These are phyloP conservation scores for Neostethus bicornis DNA, from an alignment of 2,797 vertebrate species.

Conservation along the genomic window DNA sequence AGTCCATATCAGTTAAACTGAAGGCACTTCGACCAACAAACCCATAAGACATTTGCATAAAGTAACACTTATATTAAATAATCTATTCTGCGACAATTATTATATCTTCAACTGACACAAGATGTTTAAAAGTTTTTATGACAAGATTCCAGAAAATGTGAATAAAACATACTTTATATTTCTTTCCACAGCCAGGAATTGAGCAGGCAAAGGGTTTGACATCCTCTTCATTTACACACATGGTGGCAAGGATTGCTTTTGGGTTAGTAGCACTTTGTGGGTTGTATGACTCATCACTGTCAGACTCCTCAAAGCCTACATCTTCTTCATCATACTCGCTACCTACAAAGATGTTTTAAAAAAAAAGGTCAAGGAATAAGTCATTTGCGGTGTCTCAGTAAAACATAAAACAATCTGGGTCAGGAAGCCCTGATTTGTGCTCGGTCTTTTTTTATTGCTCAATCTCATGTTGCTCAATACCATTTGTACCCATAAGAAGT, in stretches of 20 bases:
- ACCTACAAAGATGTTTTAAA: slow-evolving; percentile 74
- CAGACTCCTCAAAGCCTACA: slow-evolving; percentile 96
- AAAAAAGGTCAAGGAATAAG: not conserved
- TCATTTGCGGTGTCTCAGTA: not conserved
- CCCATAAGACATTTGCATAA: no score
- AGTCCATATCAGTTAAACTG: slow-evolving; percentile 68
- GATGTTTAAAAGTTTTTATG: not conserved
- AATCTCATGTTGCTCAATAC: no score
- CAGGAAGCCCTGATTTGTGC: slow-evolving; percentile 13
- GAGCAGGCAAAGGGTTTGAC: slow-evolving; percentile 99
- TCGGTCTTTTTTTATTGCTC: slow-evolving; percentile 19
- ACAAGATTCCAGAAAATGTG: not conserved
- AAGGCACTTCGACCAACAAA: no score
- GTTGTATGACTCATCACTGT: slow-evolving; percentile 99
- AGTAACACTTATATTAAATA: slow-evolving; percentile 22
- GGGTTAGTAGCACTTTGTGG: slow-evolving; percentile 99
- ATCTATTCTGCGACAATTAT: not conserved
- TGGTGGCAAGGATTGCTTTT: slow-evolving; percentile 97
- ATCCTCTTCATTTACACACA: slow-evolving; percentile 99
- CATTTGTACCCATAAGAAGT: no score
- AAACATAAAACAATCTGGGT: slow-evolving; percentile 4
- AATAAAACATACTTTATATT: slow-evolving; percentile 85
- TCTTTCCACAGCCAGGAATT: slow-evolving; percentile 98
- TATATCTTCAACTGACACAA: not conserved
- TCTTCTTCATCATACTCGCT: slow-evolving; percentile 99